A percentile compares a stretch with the other conserved stretches of the same genome.
Evolutionary conservation across 2,797 vertebrate species (phyloP).

Genomic region (Enteromius thamalakanensis): DNA sequence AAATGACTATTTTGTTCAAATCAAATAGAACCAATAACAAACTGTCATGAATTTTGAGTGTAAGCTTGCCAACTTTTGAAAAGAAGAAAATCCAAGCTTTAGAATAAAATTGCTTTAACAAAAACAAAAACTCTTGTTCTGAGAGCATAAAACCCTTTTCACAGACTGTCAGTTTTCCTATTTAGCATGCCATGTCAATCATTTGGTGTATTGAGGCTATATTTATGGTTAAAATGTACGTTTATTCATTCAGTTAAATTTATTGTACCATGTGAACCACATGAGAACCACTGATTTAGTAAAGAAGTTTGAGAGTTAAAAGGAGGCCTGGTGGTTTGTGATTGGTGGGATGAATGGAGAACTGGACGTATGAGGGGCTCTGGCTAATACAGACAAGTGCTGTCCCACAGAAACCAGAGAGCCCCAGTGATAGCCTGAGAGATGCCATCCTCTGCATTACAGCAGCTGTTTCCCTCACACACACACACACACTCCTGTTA

Average conservation of each 20-base stretch:
- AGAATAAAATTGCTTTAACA: too few relatives aligned
- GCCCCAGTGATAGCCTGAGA: constrained; percentile 13
- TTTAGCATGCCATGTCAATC: neutral
- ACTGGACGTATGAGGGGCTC: neutral
- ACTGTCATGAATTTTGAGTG: neutral
- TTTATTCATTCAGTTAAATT: neutral
- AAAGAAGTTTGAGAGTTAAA: neutral
- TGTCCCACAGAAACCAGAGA: constrained; percentile 47
- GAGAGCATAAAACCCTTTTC: neutral
- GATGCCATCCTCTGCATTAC: constrained; percentile 35
- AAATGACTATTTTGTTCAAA: neutral
- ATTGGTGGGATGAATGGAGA: neutral
- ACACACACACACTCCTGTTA: neutral
- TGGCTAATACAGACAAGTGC: constrained; percentile 21
- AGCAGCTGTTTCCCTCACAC: constrained; percentile 40
- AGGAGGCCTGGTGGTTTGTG: neutral
- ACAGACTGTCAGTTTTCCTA: neutral
- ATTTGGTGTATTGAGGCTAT: neutral
- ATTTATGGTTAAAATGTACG: neutral
- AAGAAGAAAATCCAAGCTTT: neutral
- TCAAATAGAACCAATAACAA: too few relatives aligned
- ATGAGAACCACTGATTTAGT: neutral
- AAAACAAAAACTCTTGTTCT: neutral
- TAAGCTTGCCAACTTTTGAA: neutral
- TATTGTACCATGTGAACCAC: neutral